Evolutionary conservation across 2,888 invertebrate species (phyloP).

Genomic region (Papilio protenor): DNA sequence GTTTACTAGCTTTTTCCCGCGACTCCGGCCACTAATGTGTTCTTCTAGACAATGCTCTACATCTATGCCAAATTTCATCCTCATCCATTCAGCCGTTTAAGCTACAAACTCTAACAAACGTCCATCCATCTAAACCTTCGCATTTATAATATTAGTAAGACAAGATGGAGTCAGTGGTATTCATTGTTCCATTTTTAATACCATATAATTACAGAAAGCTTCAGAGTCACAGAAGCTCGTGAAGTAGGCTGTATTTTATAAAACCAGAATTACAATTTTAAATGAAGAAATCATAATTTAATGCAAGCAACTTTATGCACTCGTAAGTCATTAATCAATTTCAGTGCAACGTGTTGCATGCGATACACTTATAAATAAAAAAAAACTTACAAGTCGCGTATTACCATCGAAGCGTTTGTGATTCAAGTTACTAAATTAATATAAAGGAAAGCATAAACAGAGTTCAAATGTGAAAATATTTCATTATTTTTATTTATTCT

Average conservation of each 20-base stretch:
- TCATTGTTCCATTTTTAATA: too few relatives aligned
- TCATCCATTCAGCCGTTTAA: too few relatives aligned
- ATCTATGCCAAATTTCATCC: too few relatives aligned
- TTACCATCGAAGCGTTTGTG: not conserved
- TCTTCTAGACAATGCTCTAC: too few relatives aligned
- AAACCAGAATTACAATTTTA: not conserved
- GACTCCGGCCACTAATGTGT: too few relatives aligned
- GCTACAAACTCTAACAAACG: too few relatives aligned
- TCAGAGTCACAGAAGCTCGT: not conserved
- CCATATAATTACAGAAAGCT: too few relatives aligned
- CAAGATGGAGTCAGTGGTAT: too few relatives aligned
- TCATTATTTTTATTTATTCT: not conserved
- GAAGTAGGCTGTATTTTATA: not conserved
- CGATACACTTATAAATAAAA: constrained; percentile 24
- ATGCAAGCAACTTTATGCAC: constrained; percentile 30
- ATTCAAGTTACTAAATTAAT: not conserved
- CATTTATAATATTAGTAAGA: too few relatives aligned
- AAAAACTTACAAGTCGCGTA: constrained; percentile 3
- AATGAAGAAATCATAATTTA: not conserved
- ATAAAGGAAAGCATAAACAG: not conserved
- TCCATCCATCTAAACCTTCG: too few relatives aligned
- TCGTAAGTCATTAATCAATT: constrained; percentile 32
- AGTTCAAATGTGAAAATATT: not conserved
- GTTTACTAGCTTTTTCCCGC: too few relatives aligned
- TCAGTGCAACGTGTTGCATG: constrained; percentile 33